These are phyloP conservation scores for Trididemnum clinides DNA, from an alignment of 23 tunicate genomes.

Conservation along the genomic window DNA sequence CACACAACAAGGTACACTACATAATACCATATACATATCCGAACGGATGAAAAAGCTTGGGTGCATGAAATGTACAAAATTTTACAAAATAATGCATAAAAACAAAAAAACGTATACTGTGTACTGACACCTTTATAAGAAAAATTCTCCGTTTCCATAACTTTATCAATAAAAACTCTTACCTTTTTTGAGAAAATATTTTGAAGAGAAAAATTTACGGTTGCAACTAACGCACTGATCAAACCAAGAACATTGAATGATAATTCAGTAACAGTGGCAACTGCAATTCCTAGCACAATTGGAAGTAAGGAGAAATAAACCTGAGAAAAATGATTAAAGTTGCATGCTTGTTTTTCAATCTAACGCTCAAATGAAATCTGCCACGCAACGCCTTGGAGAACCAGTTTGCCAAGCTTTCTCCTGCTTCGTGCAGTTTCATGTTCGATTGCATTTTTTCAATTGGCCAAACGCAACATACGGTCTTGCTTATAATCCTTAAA, in stretches of 20 bases:
- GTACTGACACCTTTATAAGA: neutral
- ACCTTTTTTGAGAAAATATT: constrained; percentile 78
- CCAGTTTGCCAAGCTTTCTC: no score
- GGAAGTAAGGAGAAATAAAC: constrained; percentile 89
- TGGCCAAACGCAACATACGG: no score
- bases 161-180: neutral
- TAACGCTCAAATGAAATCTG: no score
- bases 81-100: neutral
- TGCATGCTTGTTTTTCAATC: no score
- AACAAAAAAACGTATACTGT: neutral
- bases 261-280: constrained; percentile 90
- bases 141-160: neutral
- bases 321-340: constrained; percentile 38
- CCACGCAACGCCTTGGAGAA: no score
- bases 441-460: no score
- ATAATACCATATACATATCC: no score
- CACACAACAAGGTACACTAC: no score
- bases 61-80: neutral
- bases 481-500: no score
- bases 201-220: constrained; percentile 88
- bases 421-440: no score
- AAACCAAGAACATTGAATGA: constrained; percentile 79
- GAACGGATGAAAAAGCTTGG: neutral
- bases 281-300: constrained; percentile 81
- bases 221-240: constrained; percentile 76